Base-by-base conservation (phyloP, 2,113 vertebrate genomes). In the Mesocricetus auratus region DNA sequence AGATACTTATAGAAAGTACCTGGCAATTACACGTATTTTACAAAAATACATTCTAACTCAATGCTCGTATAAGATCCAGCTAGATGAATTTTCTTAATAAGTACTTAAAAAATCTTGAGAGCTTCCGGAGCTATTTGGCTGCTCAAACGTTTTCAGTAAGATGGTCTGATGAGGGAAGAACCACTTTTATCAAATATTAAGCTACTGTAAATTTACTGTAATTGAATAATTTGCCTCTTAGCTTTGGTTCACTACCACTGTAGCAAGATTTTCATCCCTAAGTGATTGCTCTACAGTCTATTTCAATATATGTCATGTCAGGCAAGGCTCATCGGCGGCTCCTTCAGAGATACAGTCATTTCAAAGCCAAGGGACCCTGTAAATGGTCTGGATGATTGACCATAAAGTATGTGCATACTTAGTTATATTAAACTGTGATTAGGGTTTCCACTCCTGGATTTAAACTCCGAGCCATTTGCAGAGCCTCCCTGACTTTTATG, bases 171-270 rank as follows among this genome's bases (percentile, higher is more conserved):
- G 98, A 98, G 97, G 98, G 98, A 98, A 98, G 98, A 98, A 98
- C 97, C 98, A 98, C 98, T 98, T 98, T 98, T 98, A 98, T 98
- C 98, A 98, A 98, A 99, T 98, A 98, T 98, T 98, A 99, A 99
- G 97, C 98, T 98, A 98, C 98, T 98, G 98, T 98, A 98, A 99
- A 98, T 98, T 99, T 98, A 98, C 98, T 98, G 98, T 99, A 98
- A 99, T 99, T 99, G 98, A 98, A 98, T 99, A 98, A 98, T 98
- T 98, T 98, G 98, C 98, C 98, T 98, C 98, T 99, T 98, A 98
- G 98, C 98, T 98, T 98, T 98, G 98, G 98, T 98, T 99, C 98
- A 98, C 98, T 99, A 98, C 98, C 98, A 98, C 97, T 97, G 97
- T 60, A 98, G 98, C 58, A 97, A 98, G 96, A 98, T 98, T 99